A percentile compares a stretch with the other conserved stretches of the same genome.
These are phyloP conservation scores for Echinometra lucunter DNA, from an alignment of 53 echinoderm and acorn worm genomes.

Conservation along the genomic window DNA sequence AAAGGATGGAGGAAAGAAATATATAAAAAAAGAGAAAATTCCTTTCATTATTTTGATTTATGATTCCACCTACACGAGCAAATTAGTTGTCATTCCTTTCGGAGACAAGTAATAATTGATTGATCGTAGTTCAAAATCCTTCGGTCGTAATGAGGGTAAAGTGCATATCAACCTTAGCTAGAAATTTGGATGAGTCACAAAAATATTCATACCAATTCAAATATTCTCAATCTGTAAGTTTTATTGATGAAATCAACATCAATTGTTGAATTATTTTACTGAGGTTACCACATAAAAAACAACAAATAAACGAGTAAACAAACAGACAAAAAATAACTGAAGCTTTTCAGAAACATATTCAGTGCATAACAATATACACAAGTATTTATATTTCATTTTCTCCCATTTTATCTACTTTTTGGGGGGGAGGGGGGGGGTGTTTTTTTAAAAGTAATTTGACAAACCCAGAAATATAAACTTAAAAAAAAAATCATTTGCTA, in stretches of 20 bases:
- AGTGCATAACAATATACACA: background rate
- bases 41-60: slow-evolving; percentile 51
- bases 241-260: background rate
- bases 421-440: no score
- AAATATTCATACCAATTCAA: background rate
- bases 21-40: background rate
- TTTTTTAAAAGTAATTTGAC: no score
- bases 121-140: slow-evolving; percentile 39
- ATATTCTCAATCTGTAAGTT: background rate
- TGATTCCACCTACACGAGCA: slow-evolving; percentile 59
- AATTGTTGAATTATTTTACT: background rate
- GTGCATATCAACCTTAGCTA: slow-evolving; percentile 5
- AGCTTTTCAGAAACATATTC: background rate
- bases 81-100: slow-evolving; percentile 50
- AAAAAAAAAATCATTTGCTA: no score
- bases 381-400: no score
- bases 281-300: background rate
- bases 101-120: slow-evolving; percentile 17
- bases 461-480: no score
- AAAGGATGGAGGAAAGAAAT: background rate
- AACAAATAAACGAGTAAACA: background rate
- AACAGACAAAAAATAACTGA: background rate
- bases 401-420: no score
- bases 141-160: background rate
- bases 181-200: background rate